Evolutionary conservation across 2,888 invertebrate species (phyloP), one percentile per base, ranked within the genome.

Genomic region (Ametastegia equiseti): DNA sequence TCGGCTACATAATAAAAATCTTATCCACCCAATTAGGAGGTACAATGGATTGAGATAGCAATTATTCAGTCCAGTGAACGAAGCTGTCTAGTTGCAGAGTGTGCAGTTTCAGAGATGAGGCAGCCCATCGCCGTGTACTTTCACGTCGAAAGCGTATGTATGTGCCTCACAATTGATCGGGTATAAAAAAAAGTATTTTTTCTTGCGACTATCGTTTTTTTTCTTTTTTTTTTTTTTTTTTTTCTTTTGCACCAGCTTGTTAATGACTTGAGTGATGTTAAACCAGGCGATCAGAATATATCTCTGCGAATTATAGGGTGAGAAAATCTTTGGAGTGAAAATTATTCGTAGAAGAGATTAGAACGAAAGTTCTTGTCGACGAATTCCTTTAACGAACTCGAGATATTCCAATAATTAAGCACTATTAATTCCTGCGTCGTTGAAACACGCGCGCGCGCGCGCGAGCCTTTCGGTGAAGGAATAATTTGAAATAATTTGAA

Each of bases 351-450:
- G 27, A 47, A 71, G 71, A 71, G 71, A 71, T 71, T 27, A 45
- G 47, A 45, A 47, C 42, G 71, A 54, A 75, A 54, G 33, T 75
- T 19, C 33, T 36, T 45, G 54, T 23, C 54, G 75, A 30, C 19
- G 45, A 75, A 75, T 75, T 75, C 54, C 50, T 75, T 75, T n/a
- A 75, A 75, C 50, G 75, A 75, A 75, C 50, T 75, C 36, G 36
- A 75, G 75, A 54, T 75, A 54, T 75, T 75, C 33, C 50, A 75
- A 75, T 75, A 75, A 75, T 75, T 54, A 75, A 75, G 73, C 73
- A 75, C 73, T 75, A 75, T 75, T 75, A 75, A 75, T 54, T 75
- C 75, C 75, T 36, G 75, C 75, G 75, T 75, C 75, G 75, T 75
- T 54, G 50, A 23, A 71, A 45, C 71, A 30, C 45, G 33, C 36